phyloP scores from a whole-genome alignment of 2,113 vertebrate species.

The Uropsilus gracilis region DNA sequence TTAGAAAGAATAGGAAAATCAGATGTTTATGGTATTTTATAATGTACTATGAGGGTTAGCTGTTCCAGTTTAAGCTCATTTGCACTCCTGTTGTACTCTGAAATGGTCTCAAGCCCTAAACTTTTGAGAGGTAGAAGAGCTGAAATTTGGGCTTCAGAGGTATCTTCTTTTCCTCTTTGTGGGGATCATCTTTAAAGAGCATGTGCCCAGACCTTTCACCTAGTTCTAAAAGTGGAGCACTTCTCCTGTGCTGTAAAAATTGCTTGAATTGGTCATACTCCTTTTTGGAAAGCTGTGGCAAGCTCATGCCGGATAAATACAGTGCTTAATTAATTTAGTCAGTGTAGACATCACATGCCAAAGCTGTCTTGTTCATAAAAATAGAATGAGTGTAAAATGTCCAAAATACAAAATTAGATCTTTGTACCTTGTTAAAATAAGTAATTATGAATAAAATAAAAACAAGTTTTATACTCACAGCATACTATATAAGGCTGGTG shows the following conservation, averaged over 20 bases:
- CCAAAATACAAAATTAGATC: not conserved
- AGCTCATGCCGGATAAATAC: not conserved
- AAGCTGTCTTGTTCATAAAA: not conserved
- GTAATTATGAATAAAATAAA: not conserved
- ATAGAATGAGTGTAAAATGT: not conserved
- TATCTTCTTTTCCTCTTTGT: not conserved
- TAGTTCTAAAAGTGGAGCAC: conserved; percentile 58
- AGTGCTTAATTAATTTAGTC: conserved; percentile 1
- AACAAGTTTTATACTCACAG: not conserved
- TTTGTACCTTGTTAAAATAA: not conserved
- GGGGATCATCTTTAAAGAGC: conserved; percentile 49
- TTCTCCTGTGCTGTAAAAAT: not conserved
- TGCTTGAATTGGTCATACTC: not conserved
- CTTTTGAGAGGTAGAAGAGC: not conserved
- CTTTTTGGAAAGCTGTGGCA: conserved; percentile 27
- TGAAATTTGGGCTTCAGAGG: not conserved
- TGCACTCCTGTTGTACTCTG: not conserved
- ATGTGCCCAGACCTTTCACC: conserved; percentile 48
- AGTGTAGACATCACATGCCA: not conserved
- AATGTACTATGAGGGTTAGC: not conserved
- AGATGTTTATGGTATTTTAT: not conserved
- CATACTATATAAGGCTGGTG: not conserved
- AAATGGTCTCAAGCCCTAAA: not conserved
- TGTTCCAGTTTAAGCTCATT: not conserved
- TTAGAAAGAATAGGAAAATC: not conserved